Evolutionary conservation across 1,140 invertebrate species (phyloP).

Genomic region (Sitobion miscanthi): DNA sequence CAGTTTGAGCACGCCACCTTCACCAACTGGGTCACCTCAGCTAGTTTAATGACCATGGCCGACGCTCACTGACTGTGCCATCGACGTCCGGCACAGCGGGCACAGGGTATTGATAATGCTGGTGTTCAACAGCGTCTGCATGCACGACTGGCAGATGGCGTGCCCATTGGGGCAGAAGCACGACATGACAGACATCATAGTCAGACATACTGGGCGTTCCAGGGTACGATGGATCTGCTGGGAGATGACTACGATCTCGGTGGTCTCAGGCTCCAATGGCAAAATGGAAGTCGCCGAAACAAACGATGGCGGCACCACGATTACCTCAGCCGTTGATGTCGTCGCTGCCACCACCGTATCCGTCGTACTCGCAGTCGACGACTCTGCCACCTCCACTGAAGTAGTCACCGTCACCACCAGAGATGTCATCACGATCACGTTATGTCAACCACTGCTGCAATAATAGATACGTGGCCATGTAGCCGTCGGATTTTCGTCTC

Average conservation of each 20-base stretch:
- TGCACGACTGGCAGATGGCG: neutral
- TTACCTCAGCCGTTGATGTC: too few species aligned
- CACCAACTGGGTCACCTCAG: rapidly evolving
- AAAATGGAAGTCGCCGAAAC: neutral
- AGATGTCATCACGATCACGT: too few species aligned
- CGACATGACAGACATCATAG: neutral
- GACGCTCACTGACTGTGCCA: neutral
- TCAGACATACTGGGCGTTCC: neutral
- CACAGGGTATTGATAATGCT: neutral
- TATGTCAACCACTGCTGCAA: too few species aligned
- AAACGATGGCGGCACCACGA: too few species aligned
- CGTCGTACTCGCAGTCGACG: too few species aligned
- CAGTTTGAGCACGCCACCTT: neutral
- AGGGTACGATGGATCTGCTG: neutral
- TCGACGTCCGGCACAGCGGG: neutral
- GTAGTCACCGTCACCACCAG: too few species aligned
- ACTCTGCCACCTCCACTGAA: too few species aligned
- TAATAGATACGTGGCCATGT: too few species aligned
- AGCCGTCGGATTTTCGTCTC: too few species aligned
- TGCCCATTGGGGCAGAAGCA: neutral
- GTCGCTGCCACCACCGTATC: too few species aligned
- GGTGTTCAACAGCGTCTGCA: neutral
- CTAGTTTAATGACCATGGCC: neutral
- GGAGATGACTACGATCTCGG: neutral
- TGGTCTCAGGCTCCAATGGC: neutral